Evolutionary conservation across 2,888 invertebrate species (phyloP), one percentile per base, ranked within the genome.

Genomic region (Drosophila robusta): DNA sequence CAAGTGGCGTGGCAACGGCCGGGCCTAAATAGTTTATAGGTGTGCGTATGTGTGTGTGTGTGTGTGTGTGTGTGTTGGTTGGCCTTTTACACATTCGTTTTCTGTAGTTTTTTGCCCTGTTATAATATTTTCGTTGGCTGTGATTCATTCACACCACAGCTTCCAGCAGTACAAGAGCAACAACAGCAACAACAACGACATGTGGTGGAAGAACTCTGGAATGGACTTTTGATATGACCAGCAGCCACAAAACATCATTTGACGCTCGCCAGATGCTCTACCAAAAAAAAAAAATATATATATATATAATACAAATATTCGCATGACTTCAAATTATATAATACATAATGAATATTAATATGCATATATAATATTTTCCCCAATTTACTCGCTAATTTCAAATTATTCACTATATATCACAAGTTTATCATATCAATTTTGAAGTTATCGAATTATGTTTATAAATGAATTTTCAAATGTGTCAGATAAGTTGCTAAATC

Each of bases 141-240:
- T 81, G 81, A 84, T 64, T 81, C 81, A 82, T 58, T 66, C 67
- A 61, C 69, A 69, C 58, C 70, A 42, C 69, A 62, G 26, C 64
- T 54, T 29, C 49, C 38, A 55, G 14, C 49, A 42, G 44, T 18
- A 62, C 51, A 56, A 42, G 47, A 69, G 36, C 46, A 54, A 39
- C 38, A 52, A 14, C 47, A 65, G 14, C 14, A 41, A 38, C 51
- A 50, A 50, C 38, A 55, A 36, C 54, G 32, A 71, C 70, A 78
- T 80, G 70, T 76, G 83, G 41, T 41, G 26, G 18, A 29, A 11
- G 22, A 58, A 22, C 24, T 51, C 51, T 70, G 60, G 60, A 52
- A 65, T 60, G 46, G 58, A 49, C 58, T 56, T 58, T 64, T 45
- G 44, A 60, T 58, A 47, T 50, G 55, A 42, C 47, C 63, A 62